Base-by-base conservation (phyloP, 2,888 invertebrate species). In the Hermaeophaga mercurialis region DNA sequence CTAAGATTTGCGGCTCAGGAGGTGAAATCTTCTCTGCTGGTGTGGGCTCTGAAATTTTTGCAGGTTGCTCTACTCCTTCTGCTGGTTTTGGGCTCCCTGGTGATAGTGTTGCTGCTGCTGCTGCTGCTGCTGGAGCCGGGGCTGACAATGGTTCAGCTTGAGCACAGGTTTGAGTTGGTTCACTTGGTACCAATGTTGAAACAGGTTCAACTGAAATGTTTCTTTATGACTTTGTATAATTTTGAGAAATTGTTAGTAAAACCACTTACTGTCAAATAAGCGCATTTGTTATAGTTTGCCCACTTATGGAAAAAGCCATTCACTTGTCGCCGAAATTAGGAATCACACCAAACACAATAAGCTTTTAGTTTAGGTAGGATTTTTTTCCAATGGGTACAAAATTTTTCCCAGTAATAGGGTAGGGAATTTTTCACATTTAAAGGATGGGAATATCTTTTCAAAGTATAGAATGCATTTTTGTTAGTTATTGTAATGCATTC, bases 161-260 rank as follows among this genome's bases (percentile, higher is more conserved):
- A 5, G 22, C 22, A 22, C 22, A 22, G 22, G 22, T 22, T 22
- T 6, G n/a, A 2, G 12, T 17, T 39, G 39, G 6, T 22, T 22
- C 22, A 22, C 52, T 15, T 7, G 65, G 54, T 5, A 24, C 15
- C 44, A 33, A 34, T 31, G 36, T 50, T 53, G 24, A 26, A 43
- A 11, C 12, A 19, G 56, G 26, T 49, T 54, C 39, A 18, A 57
- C 58, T 58, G 54, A 45, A 58, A 58, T 49, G 54, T 58, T 54
- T 44, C 43, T 22, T 58, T 33, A 58, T 36, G 34, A 28, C 48
- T 53, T 49, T 46, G 41, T 18, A 15, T 41, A 26, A 48, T 36
- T 31, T 39, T 15, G 31, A 31, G 45, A n/a, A 31, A 39, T 24
- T 24, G 49, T 49, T 38, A 49, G 52, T 44, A 48, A 49, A 34